A percentile compares a stretch with the other conserved stretches of the same genome.
phyloP scores from a whole-genome alignment of 1,140 invertebrate species.

The Phocides pigmalion region DNA sequence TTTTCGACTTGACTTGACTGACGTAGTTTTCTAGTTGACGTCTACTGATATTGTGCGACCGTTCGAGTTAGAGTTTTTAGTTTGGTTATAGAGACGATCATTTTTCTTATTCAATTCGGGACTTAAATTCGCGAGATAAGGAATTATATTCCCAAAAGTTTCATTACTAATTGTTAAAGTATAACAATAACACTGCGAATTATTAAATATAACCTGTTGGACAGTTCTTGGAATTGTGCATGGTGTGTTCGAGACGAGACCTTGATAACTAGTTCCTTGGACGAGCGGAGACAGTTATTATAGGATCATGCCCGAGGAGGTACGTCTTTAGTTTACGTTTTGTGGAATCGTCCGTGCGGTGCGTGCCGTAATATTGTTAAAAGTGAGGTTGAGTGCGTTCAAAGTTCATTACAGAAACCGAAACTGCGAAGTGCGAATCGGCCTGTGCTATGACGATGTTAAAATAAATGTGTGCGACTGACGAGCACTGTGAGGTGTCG shows the following conservation, averaged over 20 bases:
- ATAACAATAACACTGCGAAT: slow-evolving; percentile 47
- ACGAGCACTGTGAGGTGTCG: slow-evolving; percentile 68
- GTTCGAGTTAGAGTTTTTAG: slow-evolving; percentile 11
- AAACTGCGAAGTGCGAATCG: slow-evolving; percentile 61
- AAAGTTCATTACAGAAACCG: slow-evolving; percentile 57
- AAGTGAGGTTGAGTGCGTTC: slow-evolving; percentile 68
- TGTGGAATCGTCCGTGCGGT: slow-evolving; percentile 64
- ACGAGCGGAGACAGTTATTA: slow-evolving; percentile 81
- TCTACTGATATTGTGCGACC: slow-evolving; percentile 12
- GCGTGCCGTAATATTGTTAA: slow-evolving; percentile 41
- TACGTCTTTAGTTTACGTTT: slow-evolving; percentile 80
- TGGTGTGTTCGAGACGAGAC: slow-evolving; percentile 78
- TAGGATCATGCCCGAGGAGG: slow-evolving; percentile 83
- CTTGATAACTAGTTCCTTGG: slow-evolving; percentile 84
- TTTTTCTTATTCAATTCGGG: slow-evolving; percentile 7
- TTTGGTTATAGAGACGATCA: slow-evolving; percentile 6
- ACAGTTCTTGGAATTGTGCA: slow-evolving; percentile 75
- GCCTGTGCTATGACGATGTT: slow-evolving; percentile 66
- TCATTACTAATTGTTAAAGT: slow-evolving; percentile 48
- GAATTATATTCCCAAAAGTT: slow-evolving; percentile 21
- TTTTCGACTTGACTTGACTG: slow-evolving; percentile 24
- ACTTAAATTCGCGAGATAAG: background rate
- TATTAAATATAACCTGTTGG: slow-evolving; percentile 70
- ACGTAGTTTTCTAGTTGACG: slow-evolving; percentile 16
- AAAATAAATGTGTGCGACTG: slow-evolving; percentile 68